Evolutionary conservation across 2,797 vertebrate species (phyloP).

Genomic region (Hydrocynus forskahlii): DNA sequence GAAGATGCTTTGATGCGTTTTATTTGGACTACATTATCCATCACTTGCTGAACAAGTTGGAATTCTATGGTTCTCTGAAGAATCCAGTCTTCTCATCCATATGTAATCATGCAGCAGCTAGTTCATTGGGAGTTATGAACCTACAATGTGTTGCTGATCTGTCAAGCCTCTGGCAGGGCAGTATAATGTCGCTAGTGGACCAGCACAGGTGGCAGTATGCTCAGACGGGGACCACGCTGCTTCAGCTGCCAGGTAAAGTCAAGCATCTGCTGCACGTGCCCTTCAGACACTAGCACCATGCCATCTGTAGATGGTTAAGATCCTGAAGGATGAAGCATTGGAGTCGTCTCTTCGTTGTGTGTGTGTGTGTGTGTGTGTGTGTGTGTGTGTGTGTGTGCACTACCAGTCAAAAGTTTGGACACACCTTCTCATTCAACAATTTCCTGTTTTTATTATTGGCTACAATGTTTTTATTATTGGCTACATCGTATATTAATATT

Average conservation of each 20-base stretch:
- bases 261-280: background rate
- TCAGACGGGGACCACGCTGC: slow-evolving; percentile 66
- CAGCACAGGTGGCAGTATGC: slow-evolving; percentile 69
- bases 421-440: too few species aligned
- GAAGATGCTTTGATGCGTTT: background rate
- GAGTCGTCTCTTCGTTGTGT: too few species aligned
- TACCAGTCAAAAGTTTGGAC: too few species aligned
- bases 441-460: too few species aligned
- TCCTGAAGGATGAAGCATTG: background rate
- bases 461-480: too few species aligned
- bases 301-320: slow-evolving; percentile 10
- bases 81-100: background rate
- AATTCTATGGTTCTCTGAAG: background rate
- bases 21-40: background rate
- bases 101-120: background rate
- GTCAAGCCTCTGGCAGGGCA: slow-evolving; percentile 41
- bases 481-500: too few species aligned
- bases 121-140: slow-evolving; percentile 26
- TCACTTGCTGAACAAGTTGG: background rate
- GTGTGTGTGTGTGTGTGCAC: too few species aligned
- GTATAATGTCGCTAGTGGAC: slow-evolving; percentile 66
- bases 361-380: too few species aligned
- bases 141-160: slow-evolving; percentile 34
- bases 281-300: slow-evolving; percentile 9
- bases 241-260: slow-evolving; percentile 72